phyloP scores from a whole-genome alignment of 2,888 invertebrate genomes.

The Perizoma flavofasciatum region DNA sequence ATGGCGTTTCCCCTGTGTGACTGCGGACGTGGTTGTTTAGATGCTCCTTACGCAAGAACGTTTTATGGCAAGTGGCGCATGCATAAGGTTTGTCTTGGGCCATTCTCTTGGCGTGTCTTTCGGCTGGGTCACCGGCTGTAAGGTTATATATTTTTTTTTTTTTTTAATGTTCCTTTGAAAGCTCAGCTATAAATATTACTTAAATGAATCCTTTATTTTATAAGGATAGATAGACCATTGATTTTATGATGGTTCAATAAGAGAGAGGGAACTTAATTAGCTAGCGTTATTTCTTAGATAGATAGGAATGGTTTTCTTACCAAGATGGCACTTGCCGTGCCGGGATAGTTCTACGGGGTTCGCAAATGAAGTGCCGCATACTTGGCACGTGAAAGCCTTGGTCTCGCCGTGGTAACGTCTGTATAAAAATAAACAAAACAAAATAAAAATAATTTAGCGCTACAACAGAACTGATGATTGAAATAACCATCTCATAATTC shows the following conservation, averaged over 20 bases:
- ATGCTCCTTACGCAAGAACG: conserved; percentile 94
- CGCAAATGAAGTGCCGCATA: conserved; percentile 92
- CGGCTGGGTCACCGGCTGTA: conserved; percentile 78
- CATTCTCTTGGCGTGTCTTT: conserved; percentile 91
- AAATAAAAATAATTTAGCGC: conserved; percentile 17
- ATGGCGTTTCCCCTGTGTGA: conserved; percentile 93
- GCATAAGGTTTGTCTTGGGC: conserved; percentile 93
- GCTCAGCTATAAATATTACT: no score
- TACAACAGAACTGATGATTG: background rate
- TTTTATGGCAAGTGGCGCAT: conserved; percentile 93
- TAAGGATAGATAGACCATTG: no score
- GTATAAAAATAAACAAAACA: conserved; percentile 29
- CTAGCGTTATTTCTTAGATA: background rate
- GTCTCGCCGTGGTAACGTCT: conserved; percentile 93
- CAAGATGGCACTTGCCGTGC: conserved; percentile 93
- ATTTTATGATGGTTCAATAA: no score
- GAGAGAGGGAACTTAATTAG: no score
- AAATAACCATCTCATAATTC: background rate
- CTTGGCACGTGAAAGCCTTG: conserved; percentile 92
- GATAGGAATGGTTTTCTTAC: conserved; percentile 71
- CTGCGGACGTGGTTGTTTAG: conserved; percentile 93
- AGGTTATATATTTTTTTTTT: conserved; percentile 12
- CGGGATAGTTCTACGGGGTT: conserved; percentile 91
- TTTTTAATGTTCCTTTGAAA: background rate
- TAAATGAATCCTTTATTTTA: no score